These are phyloP conservation scores for Hydrotaea cyrtoneurina DNA, from an alignment of 2,888 invertebrate genomes.

Conservation along the genomic window DNA sequence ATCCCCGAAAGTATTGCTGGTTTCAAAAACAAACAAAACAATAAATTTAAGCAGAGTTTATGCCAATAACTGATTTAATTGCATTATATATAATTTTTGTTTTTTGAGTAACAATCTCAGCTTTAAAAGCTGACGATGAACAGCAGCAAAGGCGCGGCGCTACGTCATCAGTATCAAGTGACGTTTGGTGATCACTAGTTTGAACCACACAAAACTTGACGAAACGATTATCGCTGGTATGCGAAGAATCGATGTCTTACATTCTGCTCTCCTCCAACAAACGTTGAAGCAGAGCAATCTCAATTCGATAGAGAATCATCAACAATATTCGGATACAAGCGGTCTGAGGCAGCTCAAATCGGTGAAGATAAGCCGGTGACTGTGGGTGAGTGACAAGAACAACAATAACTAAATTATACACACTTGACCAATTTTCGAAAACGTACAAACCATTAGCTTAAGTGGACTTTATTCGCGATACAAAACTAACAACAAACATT, in stretches of 20 bases:
- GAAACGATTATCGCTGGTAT: neutral
- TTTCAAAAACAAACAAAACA: neutral
- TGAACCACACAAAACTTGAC: conserved; percentile 12
- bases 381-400: neutral
- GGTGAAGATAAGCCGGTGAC: conserved; percentile 1
- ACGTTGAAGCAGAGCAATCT: neutral
- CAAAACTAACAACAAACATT: no score
- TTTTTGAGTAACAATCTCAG: conserved; percentile 11
- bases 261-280: neutral
- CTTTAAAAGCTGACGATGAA: neutral
- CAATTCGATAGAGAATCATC: conserved; percentile 8
- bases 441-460: no score
- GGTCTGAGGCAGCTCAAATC: conserved; percentile 23
- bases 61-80: no score
- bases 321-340: conserved; percentile 30
- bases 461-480: no score
- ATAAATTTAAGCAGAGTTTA: neutral
- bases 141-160: neutral
- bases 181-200: conserved; percentile 31
- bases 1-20: no score
- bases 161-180: conserved; percentile 25
- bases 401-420: no score
- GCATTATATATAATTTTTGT: no score
- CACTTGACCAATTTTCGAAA: no score
- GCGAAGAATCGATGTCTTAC: neutral